Evolutionary conservation across 2,888 invertebrate genomes (phyloP).

Genomic region (Pristionchus japonicus): DNA sequence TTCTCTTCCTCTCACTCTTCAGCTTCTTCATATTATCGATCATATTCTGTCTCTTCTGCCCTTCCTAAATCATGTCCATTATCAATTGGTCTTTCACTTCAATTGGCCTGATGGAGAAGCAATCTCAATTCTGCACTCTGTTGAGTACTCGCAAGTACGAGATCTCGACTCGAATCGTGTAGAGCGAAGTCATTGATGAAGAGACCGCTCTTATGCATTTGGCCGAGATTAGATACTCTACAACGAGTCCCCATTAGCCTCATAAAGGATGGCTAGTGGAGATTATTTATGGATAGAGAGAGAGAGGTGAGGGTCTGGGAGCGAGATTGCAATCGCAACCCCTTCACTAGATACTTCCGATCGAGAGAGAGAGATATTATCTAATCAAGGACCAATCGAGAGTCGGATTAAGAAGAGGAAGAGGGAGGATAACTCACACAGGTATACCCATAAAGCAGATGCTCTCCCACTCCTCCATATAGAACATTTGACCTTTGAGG

Average conservation of each 20-base stretch:
- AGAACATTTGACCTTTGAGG: constrained; percentile 96
- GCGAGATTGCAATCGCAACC: background rate
- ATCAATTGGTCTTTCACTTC: background rate
- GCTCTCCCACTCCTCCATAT: constrained; percentile 97
- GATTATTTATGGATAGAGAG: constrained; percentile 8
- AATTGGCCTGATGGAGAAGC: constrained; percentile 84
- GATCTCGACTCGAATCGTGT: constrained; percentile 97
- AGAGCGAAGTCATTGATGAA: constrained; percentile 98
- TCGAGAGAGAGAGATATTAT: constrained; percentile 26
- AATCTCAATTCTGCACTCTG: constrained; percentile 96
- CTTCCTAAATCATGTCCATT: constrained; percentile 83
- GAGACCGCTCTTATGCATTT: constrained; percentile 90
- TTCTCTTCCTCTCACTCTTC: constrained; percentile 94
- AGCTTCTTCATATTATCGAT: constrained; percentile 96
- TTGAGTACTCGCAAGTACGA: constrained; percentile 95
- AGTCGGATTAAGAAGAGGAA: background rate
- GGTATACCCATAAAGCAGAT: constrained; percentile 97
- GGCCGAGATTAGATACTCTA: constrained; percentile 91
- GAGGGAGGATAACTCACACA: constrained; percentile 78
- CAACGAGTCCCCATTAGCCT: constrained; percentile 48
- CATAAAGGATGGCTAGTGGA: constrained; percentile 28
- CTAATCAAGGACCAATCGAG: constrained; percentile 28
- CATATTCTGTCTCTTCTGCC: constrained; percentile 93
- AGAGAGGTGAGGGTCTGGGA: constrained; percentile 34
- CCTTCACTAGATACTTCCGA: constrained; percentile 25